A percentile compares a stretch with the other conserved stretches of the same genome.
These are phyloP conservation scores for Onychomys torridus DNA, from an alignment of 2,797 vertebrate species.

Conservation along the genomic window DNA sequence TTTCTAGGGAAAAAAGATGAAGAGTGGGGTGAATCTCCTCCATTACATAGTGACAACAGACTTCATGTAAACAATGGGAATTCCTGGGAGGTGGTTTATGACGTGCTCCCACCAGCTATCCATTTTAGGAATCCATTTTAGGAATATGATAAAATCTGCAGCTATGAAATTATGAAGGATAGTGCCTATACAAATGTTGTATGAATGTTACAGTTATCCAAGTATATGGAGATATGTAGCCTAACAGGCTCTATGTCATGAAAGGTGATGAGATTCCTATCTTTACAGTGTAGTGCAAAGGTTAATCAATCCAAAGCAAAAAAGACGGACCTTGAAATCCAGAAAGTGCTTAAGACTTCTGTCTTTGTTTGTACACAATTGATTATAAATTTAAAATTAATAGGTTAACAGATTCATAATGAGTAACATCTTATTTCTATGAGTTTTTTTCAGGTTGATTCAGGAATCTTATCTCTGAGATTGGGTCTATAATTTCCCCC, in stretches of 20 bases:
- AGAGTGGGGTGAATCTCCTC: background rate
- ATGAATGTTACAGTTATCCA: background rate
- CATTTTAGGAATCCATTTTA: background rate
- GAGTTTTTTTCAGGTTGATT: conserved; percentile 11
- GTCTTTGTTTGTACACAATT: background rate
- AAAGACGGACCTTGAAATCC: background rate
- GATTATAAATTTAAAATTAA: background rate
- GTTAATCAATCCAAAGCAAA: background rate
- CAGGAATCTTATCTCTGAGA: background rate
- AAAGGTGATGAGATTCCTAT: background rate
- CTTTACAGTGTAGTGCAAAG: background rate
- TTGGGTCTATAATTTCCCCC: background rate
- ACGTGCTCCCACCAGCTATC: background rate
- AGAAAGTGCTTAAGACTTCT: background rate
- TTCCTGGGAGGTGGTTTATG: conserved; percentile 8
- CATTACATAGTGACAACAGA: background rate
- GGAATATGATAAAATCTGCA: background rate
- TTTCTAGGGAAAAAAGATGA: background rate
- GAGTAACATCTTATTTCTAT: background rate
- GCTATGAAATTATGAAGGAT: background rate
- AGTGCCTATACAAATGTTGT: background rate
- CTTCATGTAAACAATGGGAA: conserved; percentile 7
- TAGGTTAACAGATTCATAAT: background rate
- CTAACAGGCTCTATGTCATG: background rate
- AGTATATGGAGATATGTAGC: background rate